A percentile compares a stretch with the other conserved stretches of the same genome.
Conservation (phyloP, 2,888 invertebrate species). For the Agriotes lineatus region DNA sequence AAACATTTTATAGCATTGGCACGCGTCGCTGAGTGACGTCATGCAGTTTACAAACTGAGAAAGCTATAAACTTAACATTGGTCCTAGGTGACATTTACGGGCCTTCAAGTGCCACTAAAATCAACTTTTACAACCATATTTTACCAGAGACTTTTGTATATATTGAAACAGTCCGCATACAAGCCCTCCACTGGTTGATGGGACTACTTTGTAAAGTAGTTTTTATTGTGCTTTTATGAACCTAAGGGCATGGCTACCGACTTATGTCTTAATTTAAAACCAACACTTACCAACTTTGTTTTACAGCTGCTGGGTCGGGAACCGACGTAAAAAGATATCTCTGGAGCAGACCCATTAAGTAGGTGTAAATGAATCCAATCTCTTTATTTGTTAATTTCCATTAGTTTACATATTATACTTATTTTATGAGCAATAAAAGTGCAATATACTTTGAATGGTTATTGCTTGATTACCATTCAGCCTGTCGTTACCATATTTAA, state of each 20-base stretch:
- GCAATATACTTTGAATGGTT: no score
- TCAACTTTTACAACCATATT: conserved; percentile 68
- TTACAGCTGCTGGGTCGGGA: conserved; percentile 23
- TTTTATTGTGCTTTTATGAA: conserved; percentile 65
- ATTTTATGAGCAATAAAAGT: no score
- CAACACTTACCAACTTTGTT: conserved; percentile 25
- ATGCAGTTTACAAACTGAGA: conserved; percentile 58
- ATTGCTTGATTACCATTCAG: no score
- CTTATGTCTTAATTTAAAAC: conserved; percentile 60
- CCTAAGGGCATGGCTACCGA: conserved; percentile 57
- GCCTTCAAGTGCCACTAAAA: conserved; percentile 72
- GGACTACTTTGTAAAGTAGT: conserved; percentile 56
- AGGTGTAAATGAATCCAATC: no score
- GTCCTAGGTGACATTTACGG: conserved; percentile 70
- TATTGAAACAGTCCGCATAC: conserved; percentile 53
- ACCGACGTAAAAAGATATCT: background rate
- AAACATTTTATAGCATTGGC: conserved; percentile 57
- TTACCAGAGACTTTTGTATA: conserved; percentile 56
- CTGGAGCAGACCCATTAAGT: no score
- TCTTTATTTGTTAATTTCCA: no score
- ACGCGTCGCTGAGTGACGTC: conserved; percentile 49
- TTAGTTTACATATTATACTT: no score
- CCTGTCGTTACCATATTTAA: no score
- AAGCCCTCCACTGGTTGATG: conserved; percentile 26
- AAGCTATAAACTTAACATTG: conserved; percentile 60